Conservation (phyloP, 2,113 vertebrate genomes). For the Marcusenius ussheri region DNA sequence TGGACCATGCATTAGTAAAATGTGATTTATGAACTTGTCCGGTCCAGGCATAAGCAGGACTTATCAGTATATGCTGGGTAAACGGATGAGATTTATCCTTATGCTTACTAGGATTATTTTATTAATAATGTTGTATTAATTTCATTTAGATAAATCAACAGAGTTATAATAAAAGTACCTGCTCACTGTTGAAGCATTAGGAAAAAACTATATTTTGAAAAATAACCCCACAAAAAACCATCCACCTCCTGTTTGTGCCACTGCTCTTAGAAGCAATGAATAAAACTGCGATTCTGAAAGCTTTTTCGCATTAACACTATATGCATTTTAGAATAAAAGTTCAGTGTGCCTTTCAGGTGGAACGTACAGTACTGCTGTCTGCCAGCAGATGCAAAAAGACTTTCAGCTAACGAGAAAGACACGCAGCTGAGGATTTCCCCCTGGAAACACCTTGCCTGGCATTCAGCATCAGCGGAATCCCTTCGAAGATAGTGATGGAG, state of each 20-base stretch:
- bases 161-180: neutral
- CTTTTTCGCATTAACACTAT: neutral
- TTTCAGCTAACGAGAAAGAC: neutral
- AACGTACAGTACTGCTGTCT: neutral
- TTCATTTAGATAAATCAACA: neutral
- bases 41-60: neutral
- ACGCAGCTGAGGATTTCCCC: neutral
- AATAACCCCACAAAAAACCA: neutral
- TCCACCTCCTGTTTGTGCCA: neutral
- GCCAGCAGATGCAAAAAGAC: neutral
- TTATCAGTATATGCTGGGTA: conserved; percentile 40
- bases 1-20: conserved; percentile 47
- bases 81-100: conserved; percentile 23
- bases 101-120: neutral
- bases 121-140: neutral
- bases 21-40: conserved; percentile 58
- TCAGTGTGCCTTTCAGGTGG: neutral
- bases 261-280: neutral
- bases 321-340: neutral
- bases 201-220: neutral
- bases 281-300: neutral
- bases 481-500: neutral
- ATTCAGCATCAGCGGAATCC: neutral
- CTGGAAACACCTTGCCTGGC: neutral
- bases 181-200: neutral